Base-by-base conservation (phyloP, 92 coral and sea anemone species). In the Umimayanthus chanpuru region DNA sequence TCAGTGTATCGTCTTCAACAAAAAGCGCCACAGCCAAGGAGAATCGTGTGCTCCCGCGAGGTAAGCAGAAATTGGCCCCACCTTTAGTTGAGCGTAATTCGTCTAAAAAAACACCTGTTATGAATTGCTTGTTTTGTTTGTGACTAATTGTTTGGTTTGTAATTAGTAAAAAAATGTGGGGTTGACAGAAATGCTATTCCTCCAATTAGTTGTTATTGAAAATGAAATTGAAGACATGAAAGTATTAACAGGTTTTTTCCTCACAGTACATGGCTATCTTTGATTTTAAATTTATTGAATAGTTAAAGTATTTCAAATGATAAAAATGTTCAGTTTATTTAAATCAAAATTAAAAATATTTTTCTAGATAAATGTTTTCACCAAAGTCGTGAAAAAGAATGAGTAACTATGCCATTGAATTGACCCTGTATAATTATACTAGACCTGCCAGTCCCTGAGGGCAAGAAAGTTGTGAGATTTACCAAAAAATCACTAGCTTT, bases 1-100 rank as follows among this genome's bases (percentile, higher is more conserved):
- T 12, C 58, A 97, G 99, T 97, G 65, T 97, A 97, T 80, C 91
- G 95, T 67, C 90, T 95, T 61, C 99, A 97, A 86, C 97, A 95
- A 66, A 93, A 93, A 61, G 99, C 99, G 0, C 99, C 99, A 0
- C 92, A 94, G 79, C 98, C 99, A 9, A 92, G 90, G 25, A 86
- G 97, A 56, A 91, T 97, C 36, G 79, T 91, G 39, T 97, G 99
- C 82, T 82, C 85, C n/a, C 94, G 80, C 64, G 94, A 94, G 97
- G 99, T 97, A 85, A 76, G 90, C 29, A 73, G n/a, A 20, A 49
- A n/a, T 15, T 28, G 18, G 78, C 87, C 87, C 68, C 87, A 83
- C 87, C 87, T 61, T 83, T 25, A 26, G 29, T 6, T 44, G 44
- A 73, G 14, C 77, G 3, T 16, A 18, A 73, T 73, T 75, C 11